phyloP scores from a whole-genome alignment of 2,113 vertebrate genomes.

The Cynopterus brachyotis region DNA sequence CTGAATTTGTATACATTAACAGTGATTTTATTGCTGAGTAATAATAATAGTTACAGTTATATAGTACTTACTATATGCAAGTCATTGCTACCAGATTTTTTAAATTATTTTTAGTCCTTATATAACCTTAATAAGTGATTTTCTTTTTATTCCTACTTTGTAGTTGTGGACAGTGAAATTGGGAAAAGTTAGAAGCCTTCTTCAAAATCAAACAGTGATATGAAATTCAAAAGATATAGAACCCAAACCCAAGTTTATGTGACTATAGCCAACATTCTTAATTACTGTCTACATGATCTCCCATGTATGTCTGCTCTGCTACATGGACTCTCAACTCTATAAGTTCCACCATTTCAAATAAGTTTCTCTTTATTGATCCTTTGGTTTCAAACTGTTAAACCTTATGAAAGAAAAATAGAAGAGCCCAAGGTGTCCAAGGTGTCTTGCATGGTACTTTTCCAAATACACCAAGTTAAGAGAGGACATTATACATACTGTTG shows the following conservation, averaged over 20 bases:
- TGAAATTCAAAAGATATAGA: neutral
- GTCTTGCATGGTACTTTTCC: neutral
- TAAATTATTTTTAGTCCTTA: neutral
- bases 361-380: neutral
- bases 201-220: neutral
- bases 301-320: neutral
- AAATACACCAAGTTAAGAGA: neutral
- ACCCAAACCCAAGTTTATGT: neutral
- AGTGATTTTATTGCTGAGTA: neutral
- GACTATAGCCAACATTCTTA: neutral
- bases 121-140: neutral
- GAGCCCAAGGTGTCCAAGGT: neutral
- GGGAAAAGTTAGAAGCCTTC: neutral
- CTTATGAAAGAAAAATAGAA: neutral
- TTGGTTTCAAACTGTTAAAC: neutral
- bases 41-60: neutral
- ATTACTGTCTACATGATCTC: neutral
- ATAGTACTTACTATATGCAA: neutral
- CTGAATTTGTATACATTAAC: neutral
- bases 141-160: neutral
- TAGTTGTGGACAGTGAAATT: neutral
- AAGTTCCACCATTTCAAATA: neutral
- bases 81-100: neutral
- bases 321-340: neutral
- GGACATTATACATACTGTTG: constrained; percentile 87